Evolutionary conservation across 1,140 invertebrate genomes (phyloP), one percentile per base, ranked within the genome.

Genomic region (Cyrtorhinus lividipennis): DNA sequence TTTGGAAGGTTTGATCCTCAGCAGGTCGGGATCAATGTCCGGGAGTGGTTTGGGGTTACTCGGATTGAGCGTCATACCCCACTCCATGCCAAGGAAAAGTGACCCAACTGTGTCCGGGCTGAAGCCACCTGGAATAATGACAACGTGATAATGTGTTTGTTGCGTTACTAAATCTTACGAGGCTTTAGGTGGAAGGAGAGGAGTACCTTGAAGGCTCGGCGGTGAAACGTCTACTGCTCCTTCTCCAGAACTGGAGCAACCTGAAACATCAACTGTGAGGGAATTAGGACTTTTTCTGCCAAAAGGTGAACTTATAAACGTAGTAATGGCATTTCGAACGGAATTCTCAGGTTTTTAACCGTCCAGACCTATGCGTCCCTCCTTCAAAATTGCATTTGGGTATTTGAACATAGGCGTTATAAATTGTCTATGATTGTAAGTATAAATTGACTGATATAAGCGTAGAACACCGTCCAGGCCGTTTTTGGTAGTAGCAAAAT

Each of bases 11-110:
- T 66, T 68, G 20, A 68, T 53, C 20, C 67, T 48, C 2, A 66
- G 27, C 8, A 68, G 62, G 24, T 68, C 67, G 38, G 65, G 65
- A 30, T 68, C 67, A 2, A 66, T 66, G 45, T 66, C 65, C 18
- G 65, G 65, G n/a, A 64, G 62, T 10, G 62, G 59, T 59, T 65
- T 66, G 30, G 26, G 26, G n/a, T 18, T 48, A 24, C 13, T 25
- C 13, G 63, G 59, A 18, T 38, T 27, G 25, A 63, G 56, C 13
- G 64, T 56, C 30, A 65, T 62, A 5, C 66, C 66, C 64, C 64
- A 65, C 25, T 65, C 64, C 64, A 65, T 65, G 3, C 64, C 64
- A 3, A 67, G 62, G 59, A 66, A 67, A 20, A 67, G 25, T 5
- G 62, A 64, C 5, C 62, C 56, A 5, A 61, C 56, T 2, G 61